Base-by-base conservation (phyloP, 1,140 invertebrate species). In the Hyphantria cunea region DNA sequence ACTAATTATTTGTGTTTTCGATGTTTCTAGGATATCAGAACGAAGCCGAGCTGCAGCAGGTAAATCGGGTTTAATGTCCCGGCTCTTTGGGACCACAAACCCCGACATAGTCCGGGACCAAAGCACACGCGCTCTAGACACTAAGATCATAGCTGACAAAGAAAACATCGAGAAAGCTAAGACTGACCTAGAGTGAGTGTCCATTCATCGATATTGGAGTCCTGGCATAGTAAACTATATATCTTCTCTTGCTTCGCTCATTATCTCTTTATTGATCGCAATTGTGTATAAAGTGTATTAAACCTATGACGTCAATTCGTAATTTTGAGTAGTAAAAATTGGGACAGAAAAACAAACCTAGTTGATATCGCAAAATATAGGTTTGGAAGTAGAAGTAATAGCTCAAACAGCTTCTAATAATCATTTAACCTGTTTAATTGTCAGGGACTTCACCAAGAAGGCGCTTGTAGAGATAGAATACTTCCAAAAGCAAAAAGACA, bases 101-200 rank as follows among this genome's bases (percentile, higher is more conserved):
- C 95, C 95, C 0, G 95, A 96, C 73, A 96, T 96, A 81, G 94
- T 96, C 39, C 92, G 95, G 51, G 95, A 96, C 81, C 86, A 94
- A 62, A 95, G 95, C 88, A 93, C 96, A 42, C 87, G 92, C 39
- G 93, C 94, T 42, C 83, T 96, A 15, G 95, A 96, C 79, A 92
- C 95, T 71, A 94, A 95, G 89, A 96, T 96, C 68, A 81, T 92
- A 51, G 92, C 94, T 59, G 93, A 94, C 42, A 92, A 94, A 65
- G 85, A 88, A 48, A 89, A 92, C 49, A 93, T 96, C 0, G 92
- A 93, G 70, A 89, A 90, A 61, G 91, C 92, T 9, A 93, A 93
- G 52, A 91, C 92, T 60, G 93, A 94, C 70, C 89, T 95, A 41
- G 92, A 93, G 95, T 95, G 77, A 91, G 91, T 39, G 39, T 15